phyloP scores from a whole-genome alignment of 2,113 vertebrate species.

The Phyllostomus hastatus region DNA sequence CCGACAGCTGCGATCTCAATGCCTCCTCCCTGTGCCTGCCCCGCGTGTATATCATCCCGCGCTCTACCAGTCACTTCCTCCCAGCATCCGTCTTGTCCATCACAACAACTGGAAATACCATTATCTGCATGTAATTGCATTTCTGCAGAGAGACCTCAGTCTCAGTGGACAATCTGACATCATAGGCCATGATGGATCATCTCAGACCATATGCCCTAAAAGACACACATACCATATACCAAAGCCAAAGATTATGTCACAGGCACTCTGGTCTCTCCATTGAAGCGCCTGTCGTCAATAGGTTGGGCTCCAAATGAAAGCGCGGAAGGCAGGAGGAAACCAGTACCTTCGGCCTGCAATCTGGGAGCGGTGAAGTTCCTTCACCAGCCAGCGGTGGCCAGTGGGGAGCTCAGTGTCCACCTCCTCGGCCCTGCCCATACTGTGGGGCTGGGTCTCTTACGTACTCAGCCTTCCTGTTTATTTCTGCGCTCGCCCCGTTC shows the following conservation, averaged over 20 bases:
- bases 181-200: slow-evolving; percentile 55
- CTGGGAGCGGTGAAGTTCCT: neutral
- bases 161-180: slow-evolving; percentile 56
- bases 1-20: rapidly evolving
- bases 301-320: slow-evolving; percentile 3
- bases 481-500: neutral
- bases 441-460: neutral
- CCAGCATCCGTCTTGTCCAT: slow-evolving; percentile 55
- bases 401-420: neutral
- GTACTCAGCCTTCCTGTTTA: neutral
- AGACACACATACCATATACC: slow-evolving; percentile 48
- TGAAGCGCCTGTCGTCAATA: slow-evolving; percentile 11
- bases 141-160: slow-evolving; percentile 56
- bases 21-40: neutral
- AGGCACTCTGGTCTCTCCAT: neutral
- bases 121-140: slow-evolving; percentile 45
- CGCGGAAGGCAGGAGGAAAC: slow-evolving; percentile 6
- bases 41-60: neutral
- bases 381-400: rapidly evolving
- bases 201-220: slow-evolving; percentile 51
- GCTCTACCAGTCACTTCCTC: slow-evolving; percentile 17
- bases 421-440: neutral
- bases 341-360: no score
- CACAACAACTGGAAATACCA: slow-evolving; percentile 69
- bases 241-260: slow-evolving; percentile 65